Base-by-base conservation (phyloP, 2,888 invertebrate species). In the Barypeithes pellucidus region DNA sequence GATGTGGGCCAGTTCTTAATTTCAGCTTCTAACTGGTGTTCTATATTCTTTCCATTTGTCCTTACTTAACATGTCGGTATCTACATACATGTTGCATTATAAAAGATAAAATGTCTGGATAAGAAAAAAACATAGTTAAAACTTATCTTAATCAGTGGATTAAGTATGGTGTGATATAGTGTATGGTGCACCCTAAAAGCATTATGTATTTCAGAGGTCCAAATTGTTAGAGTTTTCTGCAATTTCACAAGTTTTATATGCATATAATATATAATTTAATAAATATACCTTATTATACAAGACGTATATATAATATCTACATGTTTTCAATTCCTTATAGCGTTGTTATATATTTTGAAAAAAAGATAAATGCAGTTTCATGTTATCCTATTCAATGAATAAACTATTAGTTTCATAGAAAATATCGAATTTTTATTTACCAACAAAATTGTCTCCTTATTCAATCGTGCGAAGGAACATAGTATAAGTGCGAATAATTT, bases 241-340 rank as follows among this genome's bases (percentile, higher is more conserved):
- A 85, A 86, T 85, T 85, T 86, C 85, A 85, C 85, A 86, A 84
- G 84, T 86, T 86, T 86, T 86, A 85, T 86, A 85, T 84, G 82
- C 84, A 84, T 85, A 84, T 84, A 83, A 81, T 82, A 81, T 82
- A 83, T 83, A 80, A 81, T 84, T 83, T 82, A 83, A 79, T 82
- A 85, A 79, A 77, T 82, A 84, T 82, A 82, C 82, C 81, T 83
- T 82, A 81, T 82, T 84, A 84, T 83, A 83, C 81, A 84, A 81
- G 79, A 81, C 72, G 77, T 78, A 76, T 70, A 67, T 73, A 76
- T 81, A 81, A 82, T 83, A 84, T 82, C 82, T 84, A 82, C 83
- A 84, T 84, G 82, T 84, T 82, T 85, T 84, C 80, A 80, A 85
- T 83, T 85, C 79, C 80, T 82, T 84, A n/a, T n/a, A 81, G 84